A percentile compares a stretch with the other conserved stretches of the same genome.
Conservation (phyloP, 53 echinoderm and acorn worm species). For the Henricia sp. region DNA sequence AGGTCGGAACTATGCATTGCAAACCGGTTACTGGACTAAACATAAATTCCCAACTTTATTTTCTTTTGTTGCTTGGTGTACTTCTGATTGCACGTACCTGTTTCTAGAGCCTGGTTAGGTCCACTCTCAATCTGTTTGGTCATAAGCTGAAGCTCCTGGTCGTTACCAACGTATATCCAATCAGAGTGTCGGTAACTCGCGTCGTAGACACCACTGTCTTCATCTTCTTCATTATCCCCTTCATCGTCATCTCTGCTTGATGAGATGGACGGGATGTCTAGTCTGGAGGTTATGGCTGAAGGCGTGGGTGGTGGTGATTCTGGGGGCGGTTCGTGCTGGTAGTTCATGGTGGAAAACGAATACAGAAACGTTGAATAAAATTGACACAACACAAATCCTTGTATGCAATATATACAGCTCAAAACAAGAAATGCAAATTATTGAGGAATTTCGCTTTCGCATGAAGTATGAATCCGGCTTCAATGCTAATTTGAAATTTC, state of each 20-base stretch:
- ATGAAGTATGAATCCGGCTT: no score
- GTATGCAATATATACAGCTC: no score
- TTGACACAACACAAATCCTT: no score
- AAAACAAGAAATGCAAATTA: no score
- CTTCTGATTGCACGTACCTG: slow-evolving; percentile 9
- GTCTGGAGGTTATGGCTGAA: neutral
- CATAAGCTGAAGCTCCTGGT: slow-evolving; percentile 66
- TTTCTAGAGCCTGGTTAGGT: neutral
- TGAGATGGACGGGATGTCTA: slow-evolving; percentile 7
- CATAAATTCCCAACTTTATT: no score
- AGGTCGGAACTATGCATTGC: no score
- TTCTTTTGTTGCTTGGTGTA: no score
- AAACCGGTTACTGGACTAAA: no score
- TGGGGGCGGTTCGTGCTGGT: neutral
- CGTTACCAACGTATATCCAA: slow-evolving; percentile 72
- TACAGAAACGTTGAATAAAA: no score
- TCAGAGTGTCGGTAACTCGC: slow-evolving; percentile 71
- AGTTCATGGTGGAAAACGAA: neutral
- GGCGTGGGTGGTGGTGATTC: neutral
- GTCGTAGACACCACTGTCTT: slow-evolving; percentile 74
- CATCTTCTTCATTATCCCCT: slow-evolving; percentile 67
- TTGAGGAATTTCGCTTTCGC: no score
- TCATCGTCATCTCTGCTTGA: slow-evolving; percentile 26
- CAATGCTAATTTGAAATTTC: no score
- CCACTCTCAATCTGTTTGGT: slow-evolving; percentile 32